Base-by-base conservation (phyloP, 2,797 vertebrate species). In the Anabas testudineus region DNA sequence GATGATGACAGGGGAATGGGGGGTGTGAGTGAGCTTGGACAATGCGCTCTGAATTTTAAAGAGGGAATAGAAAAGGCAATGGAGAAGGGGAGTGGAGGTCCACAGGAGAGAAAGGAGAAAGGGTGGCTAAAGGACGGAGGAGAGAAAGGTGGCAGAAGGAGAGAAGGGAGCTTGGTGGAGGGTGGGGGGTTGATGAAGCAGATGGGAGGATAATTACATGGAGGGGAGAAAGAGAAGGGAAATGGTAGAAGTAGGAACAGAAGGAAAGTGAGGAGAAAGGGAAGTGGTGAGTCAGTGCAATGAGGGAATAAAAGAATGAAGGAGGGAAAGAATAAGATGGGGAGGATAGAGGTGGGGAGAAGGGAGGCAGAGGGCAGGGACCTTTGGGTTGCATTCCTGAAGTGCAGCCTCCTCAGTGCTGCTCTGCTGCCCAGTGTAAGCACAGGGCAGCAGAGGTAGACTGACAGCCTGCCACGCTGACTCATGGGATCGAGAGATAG, bases 381-480 rank as follows among this genome's bases (percentile, higher is more conserved):
- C 71, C 80, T 65, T 57, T 21, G 83, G 88, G 76, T 87, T 87
- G 84, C 88, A 92, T 91, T 92, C 91, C 91, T 89, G 81, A 78
- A 85, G 88, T 87, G 89, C 84, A 91, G 79, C 83, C 86, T 84
- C 70, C 83, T 85, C 80, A 82, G 54, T 71, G 77, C 69, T 81
- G 82, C 87, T 87, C 84, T 78, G 84, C 76, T 87, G 82, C 74
- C 67, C 80, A 90, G 86, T 83, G 84, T 88, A 91, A 90, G 91
- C 89, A 90, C 67, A 43, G 73, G 56, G 73, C 76, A 43, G 64
- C n/a, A 80, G 81, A 86, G 58, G 46, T 72, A 43, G 80, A 86
- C 72, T 84, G 86, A 85, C 87, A 71, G 67, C 63, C 75, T 72
- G 87, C 88, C 84, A 89, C 75, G 51, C 74, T 24, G 79, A 74